Conservation (phyloP, 2,797 vertebrate genomes). For the Serranus cabrilla region DNA sequence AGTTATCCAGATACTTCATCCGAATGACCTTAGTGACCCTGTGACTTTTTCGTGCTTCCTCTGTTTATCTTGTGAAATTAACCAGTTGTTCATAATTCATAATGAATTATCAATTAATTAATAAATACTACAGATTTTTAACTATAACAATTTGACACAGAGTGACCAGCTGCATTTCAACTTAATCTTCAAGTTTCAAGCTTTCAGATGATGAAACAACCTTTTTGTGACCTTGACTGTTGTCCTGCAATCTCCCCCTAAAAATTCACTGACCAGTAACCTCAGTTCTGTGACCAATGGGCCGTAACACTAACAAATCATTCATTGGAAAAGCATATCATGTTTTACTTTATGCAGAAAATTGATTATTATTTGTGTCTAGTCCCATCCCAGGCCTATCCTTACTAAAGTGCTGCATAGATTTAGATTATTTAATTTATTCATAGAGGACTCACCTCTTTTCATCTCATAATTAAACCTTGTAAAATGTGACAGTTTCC, state of each 20-base stretch:
- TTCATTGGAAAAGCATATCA: neutral
- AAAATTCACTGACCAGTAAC: too few relatives aligned
- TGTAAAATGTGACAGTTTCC: neutral
- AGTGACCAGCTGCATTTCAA: too few relatives aligned
- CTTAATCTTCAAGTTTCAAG: too few relatives aligned
- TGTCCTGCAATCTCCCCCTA: too few relatives aligned
- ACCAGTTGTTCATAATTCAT: neutral
- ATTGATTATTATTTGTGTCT: neutral
- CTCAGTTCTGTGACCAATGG: too few relatives aligned
- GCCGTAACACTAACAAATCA: neutral
- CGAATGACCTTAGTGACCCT: neutral
- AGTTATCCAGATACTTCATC: neutral
- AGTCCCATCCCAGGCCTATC: neutral
- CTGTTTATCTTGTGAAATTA: neutral
- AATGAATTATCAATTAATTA: too few relatives aligned
- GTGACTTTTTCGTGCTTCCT: neutral
- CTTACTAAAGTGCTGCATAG: neutral
- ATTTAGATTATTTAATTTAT: neutral
- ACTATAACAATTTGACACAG: too few relatives aligned
- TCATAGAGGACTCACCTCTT: neutral
- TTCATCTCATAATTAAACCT: neutral
- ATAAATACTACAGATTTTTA: too few relatives aligned
- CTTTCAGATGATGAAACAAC: too few relatives aligned
- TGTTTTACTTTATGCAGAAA: neutral
- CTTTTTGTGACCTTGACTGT: too few relatives aligned